Evolutionary conservation across 2,888 invertebrate species (phyloP).

Genomic region (Phaonia tiefii): DNA sequence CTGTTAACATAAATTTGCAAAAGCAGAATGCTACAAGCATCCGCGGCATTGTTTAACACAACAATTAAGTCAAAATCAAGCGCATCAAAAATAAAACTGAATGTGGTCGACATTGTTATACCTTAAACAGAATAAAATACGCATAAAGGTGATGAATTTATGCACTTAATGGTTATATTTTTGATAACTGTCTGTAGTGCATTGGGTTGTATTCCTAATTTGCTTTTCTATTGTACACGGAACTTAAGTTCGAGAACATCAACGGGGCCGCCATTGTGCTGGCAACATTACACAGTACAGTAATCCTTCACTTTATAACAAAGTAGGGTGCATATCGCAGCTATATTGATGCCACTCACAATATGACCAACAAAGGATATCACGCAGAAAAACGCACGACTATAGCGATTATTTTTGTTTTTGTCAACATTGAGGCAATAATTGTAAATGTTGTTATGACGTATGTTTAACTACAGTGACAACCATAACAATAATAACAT

Average conservation of each 20-base stretch:
- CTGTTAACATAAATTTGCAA: slow-evolving; percentile 22
- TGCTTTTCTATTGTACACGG: too few species aligned
- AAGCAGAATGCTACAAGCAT: neutral
- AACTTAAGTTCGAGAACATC: too few species aligned
- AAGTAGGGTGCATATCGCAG: too few species aligned
- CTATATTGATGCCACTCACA: neutral
- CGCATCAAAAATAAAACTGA: neutral
- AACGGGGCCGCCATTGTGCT: too few species aligned
- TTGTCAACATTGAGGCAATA: slow-evolving; percentile 31
- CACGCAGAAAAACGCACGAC: neutral
- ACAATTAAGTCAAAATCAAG: slow-evolving; percentile 8
- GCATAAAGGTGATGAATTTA: too few species aligned
- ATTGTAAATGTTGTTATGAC: slow-evolving; percentile 62
- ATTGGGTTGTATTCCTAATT: too few species aligned
- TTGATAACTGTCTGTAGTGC: too few species aligned
- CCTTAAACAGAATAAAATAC: too few species aligned
- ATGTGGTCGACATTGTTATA: too few species aligned
- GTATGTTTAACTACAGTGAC: slow-evolving; percentile 54
- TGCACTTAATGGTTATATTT: too few species aligned
- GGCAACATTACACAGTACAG: too few species aligned
- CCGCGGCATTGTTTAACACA: neutral
- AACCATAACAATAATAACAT: slow-evolving; percentile 32
- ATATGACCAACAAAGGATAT: neutral
- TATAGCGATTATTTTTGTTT: neutral
- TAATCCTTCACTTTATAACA: too few species aligned